These are phyloP conservation scores for Drosophila prosaltans DNA, from an alignment of 1,140 invertebrate genomes.

Conservation along the genomic window DNA sequence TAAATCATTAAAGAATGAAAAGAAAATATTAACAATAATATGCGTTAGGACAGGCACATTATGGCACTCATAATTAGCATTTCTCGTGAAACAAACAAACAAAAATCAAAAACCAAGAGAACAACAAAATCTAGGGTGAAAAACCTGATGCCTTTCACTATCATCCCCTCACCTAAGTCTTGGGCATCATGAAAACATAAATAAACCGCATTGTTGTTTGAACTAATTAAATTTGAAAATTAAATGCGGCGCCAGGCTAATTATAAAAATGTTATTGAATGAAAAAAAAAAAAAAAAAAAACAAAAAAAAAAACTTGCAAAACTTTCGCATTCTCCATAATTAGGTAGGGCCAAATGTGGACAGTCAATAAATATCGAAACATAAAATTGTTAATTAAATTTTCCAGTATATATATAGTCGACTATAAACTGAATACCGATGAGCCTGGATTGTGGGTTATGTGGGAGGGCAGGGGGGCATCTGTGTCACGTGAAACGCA, in stretches of 20 bases:
- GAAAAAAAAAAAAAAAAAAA: slow-evolving; percentile 35
- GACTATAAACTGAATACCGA: slow-evolving; percentile 32
- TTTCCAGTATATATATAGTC: slow-evolving; percentile 17
- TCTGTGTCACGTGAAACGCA: slow-evolving; percentile 4
- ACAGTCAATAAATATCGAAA: slow-evolving; percentile 56
- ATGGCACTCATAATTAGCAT: slow-evolving; percentile 16
- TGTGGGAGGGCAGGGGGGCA: neutral
- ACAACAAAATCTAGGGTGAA: neutral
- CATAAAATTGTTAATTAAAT: slow-evolving; percentile 73
- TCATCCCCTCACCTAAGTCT: neutral
- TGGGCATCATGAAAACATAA: slow-evolving; percentile 58
- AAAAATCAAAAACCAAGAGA: neutral
- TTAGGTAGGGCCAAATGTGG: slow-evolving; percentile 32
- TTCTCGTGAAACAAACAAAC: neutral
- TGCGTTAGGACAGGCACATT: slow-evolving; percentile 1
- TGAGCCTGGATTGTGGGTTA: neutral
- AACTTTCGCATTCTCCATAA: slow-evolving; percentile 36
- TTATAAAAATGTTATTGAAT: slow-evolving; percentile 64
- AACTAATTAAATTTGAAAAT: slow-evolving; percentile 77
- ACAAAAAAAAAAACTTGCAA: neutral
- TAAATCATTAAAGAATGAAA: slow-evolving; percentile 1
- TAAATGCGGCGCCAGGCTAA: slow-evolving; percentile 63
- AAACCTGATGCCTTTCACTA: too few relatives aligned
- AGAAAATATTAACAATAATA: slow-evolving; percentile 1
- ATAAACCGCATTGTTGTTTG: slow-evolving; percentile 66